These are phyloP conservation scores for Bergia sp. DNA, from an alignment of 92 coral and sea anemone genomes.

Conservation along the genomic window DNA sequence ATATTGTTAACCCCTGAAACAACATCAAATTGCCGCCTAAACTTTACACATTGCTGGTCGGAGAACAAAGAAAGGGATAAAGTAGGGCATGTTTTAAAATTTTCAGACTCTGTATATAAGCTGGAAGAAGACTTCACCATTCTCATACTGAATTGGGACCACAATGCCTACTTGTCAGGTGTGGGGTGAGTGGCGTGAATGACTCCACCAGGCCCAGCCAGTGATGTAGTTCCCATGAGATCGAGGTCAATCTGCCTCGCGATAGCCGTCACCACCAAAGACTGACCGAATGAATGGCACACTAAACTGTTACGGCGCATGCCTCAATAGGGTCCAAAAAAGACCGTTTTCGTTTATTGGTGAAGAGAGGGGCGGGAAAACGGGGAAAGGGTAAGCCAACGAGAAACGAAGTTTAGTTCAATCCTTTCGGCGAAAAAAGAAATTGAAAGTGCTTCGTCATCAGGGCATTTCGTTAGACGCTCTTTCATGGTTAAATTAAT, in stretches of 20 bases:
- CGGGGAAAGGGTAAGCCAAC: background rate
- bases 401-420: background rate
- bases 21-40: too few relatives aligned
- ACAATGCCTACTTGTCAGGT: constrained; percentile 47
- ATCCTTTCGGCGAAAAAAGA: too few relatives aligned
- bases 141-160: background rate
- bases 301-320: background rate
- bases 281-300: constrained; percentile 72
- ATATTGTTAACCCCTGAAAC: too few relatives aligned
- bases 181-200: constrained; percentile 72
- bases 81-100: background rate
- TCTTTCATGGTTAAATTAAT: too few relatives aligned
- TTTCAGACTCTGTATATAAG: background rate
- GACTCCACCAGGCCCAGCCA: constrained; percentile 98
- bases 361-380: background rate
- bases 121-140: background rate
- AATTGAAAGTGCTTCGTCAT: too few relatives aligned
- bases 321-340: background rate
- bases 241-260: constrained; percentile 97
- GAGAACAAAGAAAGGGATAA: background rate
- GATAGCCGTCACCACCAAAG: constrained; percentile 93
- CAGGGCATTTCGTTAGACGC: too few relatives aligned
- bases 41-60: too few relatives aligned
- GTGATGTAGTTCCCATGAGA: constrained; percentile 92
- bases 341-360: background rate